A percentile compares a stretch with the other conserved stretches of the same genome.
These are phyloP conservation scores for Sander lucioperca DNA, from an alignment of 2,113 vertebrate species.

Conservation along the genomic window DNA sequence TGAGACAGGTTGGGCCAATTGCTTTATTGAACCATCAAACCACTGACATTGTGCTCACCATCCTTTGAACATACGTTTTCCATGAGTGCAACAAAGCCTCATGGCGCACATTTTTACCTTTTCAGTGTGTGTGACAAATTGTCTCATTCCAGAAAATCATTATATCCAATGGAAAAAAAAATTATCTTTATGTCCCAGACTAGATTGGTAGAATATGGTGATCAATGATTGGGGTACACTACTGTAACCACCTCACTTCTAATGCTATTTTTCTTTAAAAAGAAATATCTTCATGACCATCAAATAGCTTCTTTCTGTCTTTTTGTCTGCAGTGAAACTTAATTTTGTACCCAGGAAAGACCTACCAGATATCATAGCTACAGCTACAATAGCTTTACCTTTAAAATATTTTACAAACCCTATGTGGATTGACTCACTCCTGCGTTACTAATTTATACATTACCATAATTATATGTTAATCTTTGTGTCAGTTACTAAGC, in stretches of 20 bases:
- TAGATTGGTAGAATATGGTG: background rate
- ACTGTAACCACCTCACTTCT: background rate
- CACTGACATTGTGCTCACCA: background rate
- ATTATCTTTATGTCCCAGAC: background rate
- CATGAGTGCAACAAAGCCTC: background rate
- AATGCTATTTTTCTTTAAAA: background rate
- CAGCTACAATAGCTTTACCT: background rate
- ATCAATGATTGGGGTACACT: background rate
- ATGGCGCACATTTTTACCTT: slow-evolving; percentile 19
- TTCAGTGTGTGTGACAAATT: background rate
- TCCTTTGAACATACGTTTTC: background rate
- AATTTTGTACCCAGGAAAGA: too few relatives aligned
- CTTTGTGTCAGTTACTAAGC: background rate
- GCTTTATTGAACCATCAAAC: slow-evolving; percentile 9
- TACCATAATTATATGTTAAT: background rate
- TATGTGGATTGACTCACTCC: background rate
- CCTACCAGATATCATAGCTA: background rate
- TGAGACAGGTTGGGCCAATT: background rate
- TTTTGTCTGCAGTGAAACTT: background rate
- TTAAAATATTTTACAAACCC: background rate
- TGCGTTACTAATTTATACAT: too few relatives aligned
- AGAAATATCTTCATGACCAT: background rate
- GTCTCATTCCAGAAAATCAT: background rate
- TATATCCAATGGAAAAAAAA: background rate
- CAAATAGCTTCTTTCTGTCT: background rate